Percentiles rank a stretch among this genome's conserved stretches.
phyloP scores from a whole-genome alignment of 2,797 vertebrate species.

The Sebastes matsubarae region DNA sequence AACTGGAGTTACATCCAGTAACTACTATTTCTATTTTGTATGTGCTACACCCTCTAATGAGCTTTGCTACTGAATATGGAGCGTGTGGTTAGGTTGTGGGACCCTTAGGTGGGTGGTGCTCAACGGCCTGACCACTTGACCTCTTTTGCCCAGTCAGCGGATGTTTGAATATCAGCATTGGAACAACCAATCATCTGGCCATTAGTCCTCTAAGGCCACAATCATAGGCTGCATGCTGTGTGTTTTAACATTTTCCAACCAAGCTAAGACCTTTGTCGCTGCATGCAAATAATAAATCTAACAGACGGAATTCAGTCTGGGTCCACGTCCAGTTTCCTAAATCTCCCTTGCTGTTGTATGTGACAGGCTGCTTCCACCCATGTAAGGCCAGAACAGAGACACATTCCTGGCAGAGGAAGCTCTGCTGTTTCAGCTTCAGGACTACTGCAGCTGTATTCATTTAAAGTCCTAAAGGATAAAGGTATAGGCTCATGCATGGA shows the following conservation, averaged over 20 bases:
- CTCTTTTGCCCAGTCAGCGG: too few species aligned
- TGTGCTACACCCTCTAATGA: too few species aligned
- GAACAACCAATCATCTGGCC: too few species aligned
- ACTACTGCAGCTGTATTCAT: conserved; percentile 13
- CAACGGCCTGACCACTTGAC: too few species aligned
- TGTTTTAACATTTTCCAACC: not conserved
- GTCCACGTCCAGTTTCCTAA: not conserved
- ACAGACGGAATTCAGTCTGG: conserved; percentile 2
- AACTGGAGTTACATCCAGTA: too few species aligned
- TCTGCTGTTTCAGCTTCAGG: not conserved
- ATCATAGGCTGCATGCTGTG: not conserved
- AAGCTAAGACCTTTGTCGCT: not conserved
- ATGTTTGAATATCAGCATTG: too few species aligned
- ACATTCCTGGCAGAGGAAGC: not conserved
- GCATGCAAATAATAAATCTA: conserved; percentile 2
- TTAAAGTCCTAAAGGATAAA: not conserved
- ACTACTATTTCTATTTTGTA: too few species aligned
- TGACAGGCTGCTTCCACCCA: not conserved
- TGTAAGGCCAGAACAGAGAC: not conserved
- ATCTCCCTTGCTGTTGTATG: not conserved
- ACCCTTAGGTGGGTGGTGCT: too few species aligned
- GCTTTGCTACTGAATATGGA: too few species aligned
- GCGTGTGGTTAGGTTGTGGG: too few species aligned
- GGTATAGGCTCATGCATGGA: conserved; percentile 12
- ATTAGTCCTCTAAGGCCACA: not conserved